Base-by-base conservation (phyloP, 1,140 invertebrate species). In the Drepana arcuata region DNA sequence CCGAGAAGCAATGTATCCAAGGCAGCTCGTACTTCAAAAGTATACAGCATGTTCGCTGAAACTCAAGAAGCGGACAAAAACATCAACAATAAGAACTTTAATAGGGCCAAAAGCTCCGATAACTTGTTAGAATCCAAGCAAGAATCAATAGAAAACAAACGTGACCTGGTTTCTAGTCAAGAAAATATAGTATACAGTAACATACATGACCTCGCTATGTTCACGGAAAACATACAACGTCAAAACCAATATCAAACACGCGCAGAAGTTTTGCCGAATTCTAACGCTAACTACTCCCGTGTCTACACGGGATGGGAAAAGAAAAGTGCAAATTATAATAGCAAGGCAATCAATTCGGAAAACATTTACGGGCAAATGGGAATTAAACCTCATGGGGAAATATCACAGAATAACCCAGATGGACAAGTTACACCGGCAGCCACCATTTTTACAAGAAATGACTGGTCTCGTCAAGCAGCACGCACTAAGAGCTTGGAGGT, bases 381-480 rank as follows among this genome's bases (percentile, higher is more conserved):
- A 10, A n/a, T n/a, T n/a, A 69, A 65, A 28, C 64, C 57, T 28
- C 58, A 60, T 34, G 65, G 58, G 21, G 73, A 82, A 33, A 37
- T 69, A 45, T 70, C 73, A 48, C 68, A 73, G 34, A 67, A 59
- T 18, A 70, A 68, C 48, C 31, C 45, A 35, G 71, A 78, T 60
- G 63, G 58, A 27, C 73, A 68, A 36, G 36, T 57, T 44, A 69
- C 70, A 62, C 69, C 77, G 70, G 78, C 77, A 77, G 79, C 81
- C 66, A 82, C 79, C 67, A 83, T 82, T 80, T 84, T 84, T 73
- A 83, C 78, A 46, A 62, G 82, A 78, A 84, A 82, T 81, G 82
- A 84, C 70, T 84, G 82, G 82, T 73, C 79, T 80, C 77, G 82
- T 75, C 82, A 84, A 81, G 82, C 82, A 61, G 80, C 82, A 50